A percentile compares a stretch with the other conserved stretches of the same genome.
Evolutionary conservation across 2,797 vertebrate genomes (phyloP).

Genomic region (Periophthalmus magnuspinnatus): DNA sequence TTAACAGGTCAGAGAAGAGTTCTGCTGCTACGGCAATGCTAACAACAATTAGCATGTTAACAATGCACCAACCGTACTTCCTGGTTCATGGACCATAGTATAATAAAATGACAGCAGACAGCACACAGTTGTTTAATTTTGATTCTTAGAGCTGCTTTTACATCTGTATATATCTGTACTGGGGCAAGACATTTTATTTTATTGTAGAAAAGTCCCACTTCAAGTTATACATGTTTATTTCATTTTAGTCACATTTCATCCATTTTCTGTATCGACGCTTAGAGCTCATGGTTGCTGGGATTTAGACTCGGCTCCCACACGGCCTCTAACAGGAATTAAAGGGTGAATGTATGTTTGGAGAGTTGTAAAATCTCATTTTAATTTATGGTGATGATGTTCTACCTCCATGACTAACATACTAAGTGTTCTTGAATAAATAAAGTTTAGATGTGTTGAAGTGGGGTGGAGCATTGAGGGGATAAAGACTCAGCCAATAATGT

Average conservation of each 20-base stretch:
- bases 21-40: too few relatives aligned
- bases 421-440: constrained; percentile 46
- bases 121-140: too few relatives aligned
- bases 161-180: too few relatives aligned
- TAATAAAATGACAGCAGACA: too few relatives aligned
- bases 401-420: constrained; percentile 25
- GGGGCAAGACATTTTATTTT: too few relatives aligned
- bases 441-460: constrained; percentile 27
- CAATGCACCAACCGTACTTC: too few relatives aligned
- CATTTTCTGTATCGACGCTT: neutral
- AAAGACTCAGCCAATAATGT: constrained; percentile 26
- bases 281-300: neutral
- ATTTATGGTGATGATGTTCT: constrained; percentile 15
- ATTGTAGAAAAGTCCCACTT: too few relatives aligned
- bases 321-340: neutral
- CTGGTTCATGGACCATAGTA: too few relatives aligned
- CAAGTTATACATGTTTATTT: too few relatives aligned
- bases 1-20: too few relatives aligned
- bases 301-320: neutral
- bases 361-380: neutral
- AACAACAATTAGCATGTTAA: too few relatives aligned
- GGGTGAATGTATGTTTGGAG: constrained; percentile 2
- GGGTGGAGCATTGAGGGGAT: constrained; percentile 17
- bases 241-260: neutral
- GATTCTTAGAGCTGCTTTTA: too few relatives aligned